Percentiles rank a stretch among this genome's conserved stretches.
Conservation (phyloP, 2,888 invertebrate genomes). For the Timema cristinae region DNA sequence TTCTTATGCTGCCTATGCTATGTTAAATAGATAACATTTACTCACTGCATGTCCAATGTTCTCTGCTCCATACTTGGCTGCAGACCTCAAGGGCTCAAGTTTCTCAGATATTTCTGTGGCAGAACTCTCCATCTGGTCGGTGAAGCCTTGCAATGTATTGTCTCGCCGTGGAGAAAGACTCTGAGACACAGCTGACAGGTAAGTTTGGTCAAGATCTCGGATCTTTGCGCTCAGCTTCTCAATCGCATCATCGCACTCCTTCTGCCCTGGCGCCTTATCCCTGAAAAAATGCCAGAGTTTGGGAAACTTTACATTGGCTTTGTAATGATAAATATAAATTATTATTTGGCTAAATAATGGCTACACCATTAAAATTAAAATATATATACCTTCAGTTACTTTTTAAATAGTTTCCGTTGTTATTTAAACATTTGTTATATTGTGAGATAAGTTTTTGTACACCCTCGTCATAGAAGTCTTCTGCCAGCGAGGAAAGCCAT, state of each 20-base stretch:
- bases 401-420: no score
- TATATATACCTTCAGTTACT: no score
- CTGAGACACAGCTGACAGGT: conserved; percentile 83
- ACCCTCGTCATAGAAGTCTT: no score
- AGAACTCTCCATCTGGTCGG: conserved; percentile 74
- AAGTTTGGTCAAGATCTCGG: conserved; percentile 79
- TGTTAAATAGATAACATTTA: conserved; percentile 42
- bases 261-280: conserved; percentile 94
- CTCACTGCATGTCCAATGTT: conserved; percentile 84
- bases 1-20: conserved; percentile 43
- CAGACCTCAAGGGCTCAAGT: conserved; percentile 76
- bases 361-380: no score
- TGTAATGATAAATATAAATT: no score
- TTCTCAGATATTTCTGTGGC: conserved; percentile 78
- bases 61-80: conserved; percentile 89
- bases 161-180: conserved; percentile 65
- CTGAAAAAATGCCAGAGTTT: conserved; percentile 44
- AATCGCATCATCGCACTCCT: conserved; percentile 83
- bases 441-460: no score
- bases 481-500: no score
- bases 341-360: no score
- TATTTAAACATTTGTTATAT: no score
- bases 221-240: conserved; percentile 71
- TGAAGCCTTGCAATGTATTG: conserved; percentile 69
- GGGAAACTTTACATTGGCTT: no score